These are phyloP conservation scores for Lophius piscatorius DNA, from an alignment of 2,113 vertebrate species.

Conservation along the genomic window DNA sequence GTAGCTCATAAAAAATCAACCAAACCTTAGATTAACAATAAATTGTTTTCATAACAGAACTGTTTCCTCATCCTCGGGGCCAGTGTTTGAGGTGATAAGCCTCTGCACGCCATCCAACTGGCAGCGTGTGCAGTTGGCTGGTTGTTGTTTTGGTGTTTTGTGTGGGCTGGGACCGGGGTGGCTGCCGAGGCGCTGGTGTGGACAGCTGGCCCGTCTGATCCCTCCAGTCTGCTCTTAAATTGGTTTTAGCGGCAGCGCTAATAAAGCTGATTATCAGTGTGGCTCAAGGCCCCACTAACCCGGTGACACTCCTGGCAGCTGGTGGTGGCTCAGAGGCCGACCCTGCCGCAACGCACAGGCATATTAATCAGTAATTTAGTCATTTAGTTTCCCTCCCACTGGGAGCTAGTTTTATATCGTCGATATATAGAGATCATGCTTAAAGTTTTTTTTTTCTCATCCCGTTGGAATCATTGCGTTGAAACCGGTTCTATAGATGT, in stretches of 20 bases:
- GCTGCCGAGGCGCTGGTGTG: constrained; percentile 76
- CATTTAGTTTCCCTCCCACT: too few species aligned
- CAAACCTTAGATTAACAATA: too few species aligned
- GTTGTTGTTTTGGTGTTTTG: constrained; percentile 67
- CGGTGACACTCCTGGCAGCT: constrained; percentile 84
- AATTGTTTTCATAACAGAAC: too few species aligned
- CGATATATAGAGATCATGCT: too few species aligned
- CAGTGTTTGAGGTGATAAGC: constrained; percentile 76
- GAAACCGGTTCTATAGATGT: too few species aligned
- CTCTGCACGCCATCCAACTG: constrained; percentile 72
- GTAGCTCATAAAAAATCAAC: too few species aligned
- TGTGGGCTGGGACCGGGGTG: constrained; percentile 46
- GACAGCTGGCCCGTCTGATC: constrained; percentile 96
- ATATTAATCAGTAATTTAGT: constrained; percentile 7
- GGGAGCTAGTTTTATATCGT: too few species aligned
- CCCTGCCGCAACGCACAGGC: constrained; percentile 6
- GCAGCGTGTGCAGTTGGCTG: constrained; percentile 52
- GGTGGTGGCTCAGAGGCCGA: constrained; percentile 58
- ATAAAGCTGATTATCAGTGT: constrained; percentile 95
- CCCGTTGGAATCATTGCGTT: too few species aligned
- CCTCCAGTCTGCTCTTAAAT: constrained; percentile 90
- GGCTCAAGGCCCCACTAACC: constrained; percentile 88
- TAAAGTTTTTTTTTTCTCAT: too few species aligned
- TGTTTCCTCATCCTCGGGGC: too few species aligned
- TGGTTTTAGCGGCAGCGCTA: constrained; percentile 91